Conservation (phyloP, 2,113 vertebrate genomes). For the Dicentrarchus labrax region DNA sequence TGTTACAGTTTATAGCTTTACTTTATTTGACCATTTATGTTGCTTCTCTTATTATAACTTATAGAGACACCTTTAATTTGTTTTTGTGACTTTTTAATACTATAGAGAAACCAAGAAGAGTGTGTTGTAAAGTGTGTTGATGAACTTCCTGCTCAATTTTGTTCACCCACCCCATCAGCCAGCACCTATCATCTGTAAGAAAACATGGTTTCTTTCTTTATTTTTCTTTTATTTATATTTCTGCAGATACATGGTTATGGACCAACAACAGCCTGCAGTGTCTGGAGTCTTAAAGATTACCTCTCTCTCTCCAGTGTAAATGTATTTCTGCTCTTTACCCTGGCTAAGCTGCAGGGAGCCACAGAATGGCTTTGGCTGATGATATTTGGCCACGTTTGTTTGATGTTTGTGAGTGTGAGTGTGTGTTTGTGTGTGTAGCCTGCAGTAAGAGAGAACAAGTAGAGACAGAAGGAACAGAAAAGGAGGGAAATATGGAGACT, state of each 20-base stretch:
- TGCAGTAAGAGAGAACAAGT: slow-evolving; percentile 4
- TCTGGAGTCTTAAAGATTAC: slow-evolving; percentile 41
- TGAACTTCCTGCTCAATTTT: too few species aligned
- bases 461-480: background rate
- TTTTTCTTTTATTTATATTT: background rate
- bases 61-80: too few species aligned
- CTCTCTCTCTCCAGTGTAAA: slow-evolving; percentile 25
- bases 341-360: slow-evolving; percentile 39
- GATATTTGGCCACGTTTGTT: slow-evolving; percentile 42
- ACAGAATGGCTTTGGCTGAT: slow-evolving; percentile 31
- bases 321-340: slow-evolving; percentile 43
- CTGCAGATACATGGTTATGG: slow-evolving; percentile 1
- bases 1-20: too few species aligned
- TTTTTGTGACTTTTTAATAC: too few species aligned
- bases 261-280: slow-evolving; percentile 35
- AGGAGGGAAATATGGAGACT: background rate
- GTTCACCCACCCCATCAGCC: background rate
- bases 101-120: too few species aligned
- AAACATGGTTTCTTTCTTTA: background rate
- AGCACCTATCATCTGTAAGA: background rate
- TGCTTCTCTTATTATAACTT: too few species aligned
- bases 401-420: slow-evolving; percentile 27
- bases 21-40: too few species aligned
- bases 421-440: slow-evolving; percentile 5
- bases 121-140: background rate